Conservation (phyloP, 2,113 vertebrate species). For the Stomatorhinus ivindoensis region DNA sequence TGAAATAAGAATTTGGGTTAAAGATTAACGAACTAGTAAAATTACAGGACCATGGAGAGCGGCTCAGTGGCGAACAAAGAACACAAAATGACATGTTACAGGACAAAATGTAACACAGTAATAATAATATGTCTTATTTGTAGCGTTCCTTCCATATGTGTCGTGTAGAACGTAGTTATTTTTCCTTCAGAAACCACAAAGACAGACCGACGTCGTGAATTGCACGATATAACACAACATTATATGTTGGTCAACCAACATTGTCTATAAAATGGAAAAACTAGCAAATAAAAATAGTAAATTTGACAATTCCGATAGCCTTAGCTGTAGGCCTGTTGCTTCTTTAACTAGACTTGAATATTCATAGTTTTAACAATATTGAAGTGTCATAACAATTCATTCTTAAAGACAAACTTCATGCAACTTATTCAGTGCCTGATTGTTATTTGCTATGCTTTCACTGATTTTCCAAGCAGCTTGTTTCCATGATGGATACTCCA, state of each 20-base stretch:
- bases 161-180: not conserved
- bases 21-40: not conserved
- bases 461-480: not conserved
- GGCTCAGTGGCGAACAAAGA: constrained; percentile 7
- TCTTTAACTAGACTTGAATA: not conserved
- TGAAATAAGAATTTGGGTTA: not conserved
- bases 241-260: not conserved
- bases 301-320: not conserved
- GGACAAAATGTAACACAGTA: not conserved
- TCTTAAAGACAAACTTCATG: not conserved
- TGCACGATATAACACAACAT: not conserved
- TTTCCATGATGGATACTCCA: not conserved
- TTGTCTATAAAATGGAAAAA: not conserved
- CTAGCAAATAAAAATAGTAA: not conserved
- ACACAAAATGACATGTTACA: not conserved
- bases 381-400: not conserved
- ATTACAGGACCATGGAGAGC: constrained; percentile 60
- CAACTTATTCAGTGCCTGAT: not conserved
- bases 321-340: not conserved
- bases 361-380: not conserved
- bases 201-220: not conserved
- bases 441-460: not conserved
- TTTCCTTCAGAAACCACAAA: not conserved
- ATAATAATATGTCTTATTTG: not conserved
- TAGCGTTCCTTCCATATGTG: not conserved